Percentiles rank a stretch among this genome's conserved stretches.
These are phyloP conservation scores for Agriopis marginaria DNA, from an alignment of 2,888 invertebrate genomes.

Conservation along the genomic window DNA sequence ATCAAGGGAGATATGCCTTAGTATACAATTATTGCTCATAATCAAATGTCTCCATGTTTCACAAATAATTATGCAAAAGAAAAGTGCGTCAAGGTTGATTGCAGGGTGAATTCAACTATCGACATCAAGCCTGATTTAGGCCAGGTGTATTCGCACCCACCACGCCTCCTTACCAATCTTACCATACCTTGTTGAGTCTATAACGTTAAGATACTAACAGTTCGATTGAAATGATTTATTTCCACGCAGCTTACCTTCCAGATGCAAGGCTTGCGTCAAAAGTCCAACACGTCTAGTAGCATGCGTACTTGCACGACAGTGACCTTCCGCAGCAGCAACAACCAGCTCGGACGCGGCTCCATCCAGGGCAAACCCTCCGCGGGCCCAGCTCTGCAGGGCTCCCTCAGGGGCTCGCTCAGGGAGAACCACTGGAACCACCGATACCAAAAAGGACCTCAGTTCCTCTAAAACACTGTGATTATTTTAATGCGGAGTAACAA, in stretches of 20 bases:
- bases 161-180: no score
- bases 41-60: no score
- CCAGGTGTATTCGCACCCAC: no score
- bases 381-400: not conserved
- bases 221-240: conserved; percentile 18
- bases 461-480: conserved; percentile 53
- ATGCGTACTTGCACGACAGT: conserved; percentile 74
- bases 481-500: no score
- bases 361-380: conserved; percentile 55
- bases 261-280: conserved; percentile 84
- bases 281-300: conserved; percentile 83
- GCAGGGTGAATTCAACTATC: no score
- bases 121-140: no score
- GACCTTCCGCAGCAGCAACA: conserved; percentile 73
- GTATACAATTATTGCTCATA: no score
- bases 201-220: conserved; percentile 10
- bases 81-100: no score
- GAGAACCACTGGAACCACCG: conserved; percentile 66
- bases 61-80: no score
- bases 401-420: conserved; percentile 51
- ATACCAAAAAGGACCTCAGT: conserved; percentile 65
- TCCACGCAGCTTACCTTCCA: conserved; percentile 50
- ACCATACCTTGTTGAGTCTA: no score
- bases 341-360: conserved; percentile 55
- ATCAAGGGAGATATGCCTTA: no score